phyloP scores from a whole-genome alignment of 2,113 vertebrate genomes.

The Pteruthius melanotis region DNA sequence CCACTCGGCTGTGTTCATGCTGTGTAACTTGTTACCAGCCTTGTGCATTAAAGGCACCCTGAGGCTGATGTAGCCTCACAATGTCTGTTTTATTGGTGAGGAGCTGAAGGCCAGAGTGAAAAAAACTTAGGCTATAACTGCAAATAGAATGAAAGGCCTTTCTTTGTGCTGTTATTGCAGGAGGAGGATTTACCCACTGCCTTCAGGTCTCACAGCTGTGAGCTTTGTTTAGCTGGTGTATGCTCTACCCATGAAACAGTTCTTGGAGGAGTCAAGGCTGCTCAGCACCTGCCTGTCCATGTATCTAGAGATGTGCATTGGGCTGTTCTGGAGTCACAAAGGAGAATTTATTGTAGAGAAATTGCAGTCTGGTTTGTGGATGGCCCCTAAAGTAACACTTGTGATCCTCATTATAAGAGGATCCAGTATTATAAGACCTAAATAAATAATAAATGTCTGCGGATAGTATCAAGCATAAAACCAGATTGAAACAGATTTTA shows the following conservation, averaged over 20 bases:
- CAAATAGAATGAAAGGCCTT: not conserved
- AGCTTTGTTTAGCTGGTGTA: not conserved
- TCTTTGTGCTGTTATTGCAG: not conserved
- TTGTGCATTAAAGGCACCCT: not conserved
- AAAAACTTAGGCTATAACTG: not conserved
- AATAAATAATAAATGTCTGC: not conserved
- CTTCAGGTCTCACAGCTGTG: not conserved
- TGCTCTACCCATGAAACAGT: not conserved
- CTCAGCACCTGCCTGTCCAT: not conserved
- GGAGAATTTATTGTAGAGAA: not conserved
- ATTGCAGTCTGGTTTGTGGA: not conserved
- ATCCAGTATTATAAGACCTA: not conserved
- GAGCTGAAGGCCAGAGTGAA: not conserved
- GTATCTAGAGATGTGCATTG: not conserved
- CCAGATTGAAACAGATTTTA: not conserved
- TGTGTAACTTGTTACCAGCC: not conserved
- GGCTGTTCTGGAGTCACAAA: not conserved
- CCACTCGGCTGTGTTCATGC: accelerated
- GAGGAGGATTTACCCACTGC: not conserved
- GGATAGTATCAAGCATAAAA: not conserved
- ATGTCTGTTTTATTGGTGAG: not conserved
- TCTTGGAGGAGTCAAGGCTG: not conserved
- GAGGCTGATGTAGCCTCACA: not conserved
- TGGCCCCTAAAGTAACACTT: not conserved
- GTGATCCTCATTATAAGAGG: not conserved